These are phyloP conservation scores for Cynoglossus semilaevis DNA, from an alignment of 2,113 vertebrate genomes.

Conservation along the genomic window DNA sequence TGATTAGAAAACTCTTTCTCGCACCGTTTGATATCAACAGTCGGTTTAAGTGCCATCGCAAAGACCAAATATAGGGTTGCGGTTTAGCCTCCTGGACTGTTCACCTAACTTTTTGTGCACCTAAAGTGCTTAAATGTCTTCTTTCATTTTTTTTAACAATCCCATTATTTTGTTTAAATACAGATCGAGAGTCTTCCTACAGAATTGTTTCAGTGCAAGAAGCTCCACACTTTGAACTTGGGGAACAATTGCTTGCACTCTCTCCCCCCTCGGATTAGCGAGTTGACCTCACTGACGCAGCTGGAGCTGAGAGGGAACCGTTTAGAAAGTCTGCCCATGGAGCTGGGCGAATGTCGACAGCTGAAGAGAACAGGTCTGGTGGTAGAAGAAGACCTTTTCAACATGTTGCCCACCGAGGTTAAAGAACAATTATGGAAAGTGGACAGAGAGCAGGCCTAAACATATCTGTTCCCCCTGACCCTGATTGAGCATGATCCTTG, in stretches of 20 bases:
- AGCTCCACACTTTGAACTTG: conserved; percentile 92
- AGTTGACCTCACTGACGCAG: conserved; percentile 89
- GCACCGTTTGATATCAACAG: too few species aligned
- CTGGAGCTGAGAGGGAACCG: conserved; percentile 95
- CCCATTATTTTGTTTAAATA: not conserved
- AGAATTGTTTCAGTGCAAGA: conserved; percentile 97
- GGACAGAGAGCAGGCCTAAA: conserved; percentile 92
- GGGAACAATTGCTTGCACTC: conserved; percentile 94
- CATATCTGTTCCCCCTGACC: not conserved
- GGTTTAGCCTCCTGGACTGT: too few species aligned
- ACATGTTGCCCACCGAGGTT: conserved; percentile 90
- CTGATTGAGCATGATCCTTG: not conserved
- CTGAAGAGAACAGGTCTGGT: conserved; percentile 91
- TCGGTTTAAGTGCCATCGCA: too few species aligned
- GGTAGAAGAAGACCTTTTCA: conserved; percentile 95
- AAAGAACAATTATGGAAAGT: conserved; percentile 92
- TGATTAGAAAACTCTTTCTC: too few species aligned
- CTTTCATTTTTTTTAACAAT: not conserved
- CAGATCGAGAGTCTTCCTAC: conserved; percentile 94
- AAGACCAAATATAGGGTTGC: too few species aligned
- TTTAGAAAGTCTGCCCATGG: conserved; percentile 92
- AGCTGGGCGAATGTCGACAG: conserved; percentile 92
- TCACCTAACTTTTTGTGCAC: too few species aligned
- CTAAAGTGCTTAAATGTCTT: not conserved
- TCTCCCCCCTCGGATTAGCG: conserved; percentile 90